Evolutionary conservation across 2,113 vertebrate species (phyloP), one percentile per base, ranked within the genome.

Genomic region (Eubucco bourcierii): DNA sequence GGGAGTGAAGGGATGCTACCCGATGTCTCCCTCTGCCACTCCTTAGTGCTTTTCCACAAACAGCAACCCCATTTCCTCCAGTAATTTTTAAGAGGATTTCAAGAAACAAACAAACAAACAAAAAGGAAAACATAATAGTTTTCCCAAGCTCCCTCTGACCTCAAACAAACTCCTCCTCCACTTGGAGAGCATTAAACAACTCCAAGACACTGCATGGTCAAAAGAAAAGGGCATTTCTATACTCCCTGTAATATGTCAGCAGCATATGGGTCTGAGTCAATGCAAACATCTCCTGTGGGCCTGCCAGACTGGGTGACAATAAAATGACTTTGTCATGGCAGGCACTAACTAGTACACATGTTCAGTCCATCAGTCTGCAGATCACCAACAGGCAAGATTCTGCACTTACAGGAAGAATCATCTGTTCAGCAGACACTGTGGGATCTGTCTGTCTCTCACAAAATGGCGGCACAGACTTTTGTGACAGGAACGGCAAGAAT

Each of bases 391-490:
- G 72, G 60, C 52, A 17, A 66, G 41, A 61, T n/a, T 80, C 77
- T 46, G 79, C 84, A 78, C 61, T 87, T 44, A 74, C 31, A 88
- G 44, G 31, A 88, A 47, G 73, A 71, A 84, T 90, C 76, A 68
- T 90, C 92, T 95, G 80, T 84, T 95, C 68, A 83, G 88, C 92
- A 91, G 79, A 75, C 61, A 80, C 60, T 58, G 81, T 41, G 61
- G 72, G 39, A 90, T 94, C 76, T 56, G 64, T 65, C 65, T 23
- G 67, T 88, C 82, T 90, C 77, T 93, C 85, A 88, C 70, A 68
- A 25, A 91, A 91, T 60, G 84, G 87, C 2, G 33, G 50, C 68
- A 85, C 79, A 94, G 87, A 58, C 73, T 90, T 75, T 46, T 33
- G 58, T 66, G 76, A 92, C 4, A 1, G 34, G 61, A 89, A 88